phyloP scores from a whole-genome alignment of 1,140 invertebrate genomes.

The Bradynema listronoti region DNA sequence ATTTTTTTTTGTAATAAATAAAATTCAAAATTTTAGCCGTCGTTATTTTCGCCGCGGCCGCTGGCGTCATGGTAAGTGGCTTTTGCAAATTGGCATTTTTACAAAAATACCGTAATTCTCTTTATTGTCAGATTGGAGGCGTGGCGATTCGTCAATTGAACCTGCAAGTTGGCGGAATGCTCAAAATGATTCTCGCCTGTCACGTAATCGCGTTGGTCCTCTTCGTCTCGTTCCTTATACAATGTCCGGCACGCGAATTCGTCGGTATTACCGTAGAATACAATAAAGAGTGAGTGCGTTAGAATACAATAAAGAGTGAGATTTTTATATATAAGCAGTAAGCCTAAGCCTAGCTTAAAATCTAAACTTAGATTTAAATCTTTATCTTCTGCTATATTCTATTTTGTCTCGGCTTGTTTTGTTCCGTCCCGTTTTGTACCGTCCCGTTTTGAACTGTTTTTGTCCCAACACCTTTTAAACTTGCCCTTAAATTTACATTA shows the following conservation, averaged over 20 bases:
- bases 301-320: no score
- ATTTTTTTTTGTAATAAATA: no score
- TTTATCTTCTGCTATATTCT: no score
- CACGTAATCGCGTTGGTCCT: slow-evolving; percentile 47
- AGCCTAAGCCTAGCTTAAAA: no score
- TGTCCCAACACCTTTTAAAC: no score
- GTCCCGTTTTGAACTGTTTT: no score
- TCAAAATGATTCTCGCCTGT: slow-evolving; percentile 57
- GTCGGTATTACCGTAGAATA: slow-evolving; percentile 55
- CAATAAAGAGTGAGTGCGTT: slow-evolving; percentile 39
- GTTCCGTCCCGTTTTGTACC: no score
- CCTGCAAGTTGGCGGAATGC: slow-evolving; percentile 53
- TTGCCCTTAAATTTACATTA: no score
- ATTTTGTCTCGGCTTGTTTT: no score
- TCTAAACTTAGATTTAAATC: no score
- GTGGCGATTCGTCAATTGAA: slow-evolving; percentile 21
- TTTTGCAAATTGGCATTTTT: slow-evolving; percentile 38
- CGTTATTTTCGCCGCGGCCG: slow-evolving; percentile 56
- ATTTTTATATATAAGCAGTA: no score
- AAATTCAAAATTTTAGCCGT: slow-evolving; percentile 52
- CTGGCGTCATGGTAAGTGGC: slow-evolving; percentile 55
- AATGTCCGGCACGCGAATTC: slow-evolving; percentile 54
- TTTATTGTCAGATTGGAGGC: background rate
- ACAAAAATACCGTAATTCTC: no score
- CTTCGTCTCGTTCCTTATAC: slow-evolving; percentile 50